Evolutionary conservation across 1,140 invertebrate species (phyloP).

Genomic region (Drosophila arawakana): DNA sequence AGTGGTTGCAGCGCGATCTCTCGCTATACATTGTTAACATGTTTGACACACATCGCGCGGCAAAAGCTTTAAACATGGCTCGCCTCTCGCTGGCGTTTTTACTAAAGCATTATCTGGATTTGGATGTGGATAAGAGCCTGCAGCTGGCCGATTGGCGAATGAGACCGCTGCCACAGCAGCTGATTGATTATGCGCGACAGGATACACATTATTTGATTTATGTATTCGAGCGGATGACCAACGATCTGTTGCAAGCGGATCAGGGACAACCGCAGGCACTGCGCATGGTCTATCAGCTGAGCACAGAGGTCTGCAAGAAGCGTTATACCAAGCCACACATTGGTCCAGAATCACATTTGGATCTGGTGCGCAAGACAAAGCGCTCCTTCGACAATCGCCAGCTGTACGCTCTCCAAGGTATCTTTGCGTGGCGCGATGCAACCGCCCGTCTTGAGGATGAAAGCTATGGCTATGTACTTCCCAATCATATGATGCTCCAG

Average conservation of each 20-base stretch:
- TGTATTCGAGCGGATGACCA: slow-evolving; percentile 93
- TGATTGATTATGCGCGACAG: slow-evolving; percentile 95
- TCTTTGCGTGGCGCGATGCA: slow-evolving; percentile 95
- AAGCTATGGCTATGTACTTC: slow-evolving; percentile 95
- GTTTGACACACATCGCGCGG: slow-evolving; percentile 98
- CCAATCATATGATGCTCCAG: slow-evolving; percentile 97
- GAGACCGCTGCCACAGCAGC: slow-evolving; percentile 93
- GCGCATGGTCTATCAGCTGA: slow-evolving; percentile 89
- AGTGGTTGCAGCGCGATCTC: slow-evolving; percentile 98
- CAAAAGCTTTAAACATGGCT: slow-evolving; percentile 90
- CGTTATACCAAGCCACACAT: slow-evolving; percentile 93
- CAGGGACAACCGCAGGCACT: slow-evolving; percentile 90
- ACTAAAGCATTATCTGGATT: slow-evolving; percentile 91
- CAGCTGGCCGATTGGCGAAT: slow-evolving; percentile 99
- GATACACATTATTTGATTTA: slow-evolving; percentile 98
- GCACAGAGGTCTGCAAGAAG: slow-evolving; percentile 90
- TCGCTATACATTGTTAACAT: slow-evolving; percentile 98
- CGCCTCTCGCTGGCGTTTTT: slow-evolving; percentile 92
- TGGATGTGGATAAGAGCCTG: slow-evolving; percentile 94
- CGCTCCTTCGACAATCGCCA: slow-evolving; percentile 95
- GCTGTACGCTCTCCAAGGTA: slow-evolving; percentile 91
- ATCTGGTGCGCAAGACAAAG: slow-evolving; percentile 91
- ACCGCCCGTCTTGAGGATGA: slow-evolving; percentile 96
- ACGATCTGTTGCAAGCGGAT: slow-evolving; percentile 90
- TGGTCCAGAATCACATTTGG: slow-evolving; percentile 89